phyloP scores from a whole-genome alignment of 2,888 invertebrate species.

The Cryptosula pallasiana region DNA sequence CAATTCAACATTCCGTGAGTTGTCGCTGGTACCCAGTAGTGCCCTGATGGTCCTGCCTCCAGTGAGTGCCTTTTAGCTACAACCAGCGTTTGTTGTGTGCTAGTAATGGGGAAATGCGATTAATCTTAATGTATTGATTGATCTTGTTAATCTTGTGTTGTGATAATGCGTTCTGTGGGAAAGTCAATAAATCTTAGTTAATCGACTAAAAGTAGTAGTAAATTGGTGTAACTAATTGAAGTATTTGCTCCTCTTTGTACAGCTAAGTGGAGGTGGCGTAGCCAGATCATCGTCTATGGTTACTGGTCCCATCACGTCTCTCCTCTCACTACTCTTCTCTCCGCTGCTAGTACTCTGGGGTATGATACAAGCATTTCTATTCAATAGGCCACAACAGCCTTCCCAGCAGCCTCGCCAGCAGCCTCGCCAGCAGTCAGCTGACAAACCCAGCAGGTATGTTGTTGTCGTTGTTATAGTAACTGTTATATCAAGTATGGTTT shows the following conservation, averaged over 20 bases:
- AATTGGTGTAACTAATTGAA: no score
- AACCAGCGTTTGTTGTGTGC: no score
- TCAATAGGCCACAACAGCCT: slow-evolving; percentile 30
- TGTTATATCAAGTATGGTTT: no score
- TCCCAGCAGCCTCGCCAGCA: neutral
- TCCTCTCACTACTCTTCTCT: slow-evolving; percentile 62
- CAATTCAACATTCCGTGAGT: slow-evolving; percentile 59
- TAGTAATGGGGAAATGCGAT: no score
- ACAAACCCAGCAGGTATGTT: neutral
- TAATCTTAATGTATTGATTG: no score
- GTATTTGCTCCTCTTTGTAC: no score
- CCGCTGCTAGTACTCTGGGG: slow-evolving; percentile 61
- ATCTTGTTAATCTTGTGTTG: no score
- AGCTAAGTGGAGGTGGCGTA: neutral
- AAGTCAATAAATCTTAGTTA: no score
- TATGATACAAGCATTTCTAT: slow-evolving; percentile 57
- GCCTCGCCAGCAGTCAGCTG: slow-evolving; percentile 5
- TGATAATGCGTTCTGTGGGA: no score
- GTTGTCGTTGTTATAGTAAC: no score
- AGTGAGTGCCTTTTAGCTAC: neutral
- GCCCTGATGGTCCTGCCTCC: slow-evolving; percentile 66
- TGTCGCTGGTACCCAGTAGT: slow-evolving; percentile 70
- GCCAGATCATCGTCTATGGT: neutral
- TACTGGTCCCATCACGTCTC: neutral
- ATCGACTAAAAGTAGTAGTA: no score